Evolutionary conservation across 2,888 invertebrate species (phyloP), one percentile per base, ranked within the genome.

Genomic region (Drosophila flavopinicola): DNA sequence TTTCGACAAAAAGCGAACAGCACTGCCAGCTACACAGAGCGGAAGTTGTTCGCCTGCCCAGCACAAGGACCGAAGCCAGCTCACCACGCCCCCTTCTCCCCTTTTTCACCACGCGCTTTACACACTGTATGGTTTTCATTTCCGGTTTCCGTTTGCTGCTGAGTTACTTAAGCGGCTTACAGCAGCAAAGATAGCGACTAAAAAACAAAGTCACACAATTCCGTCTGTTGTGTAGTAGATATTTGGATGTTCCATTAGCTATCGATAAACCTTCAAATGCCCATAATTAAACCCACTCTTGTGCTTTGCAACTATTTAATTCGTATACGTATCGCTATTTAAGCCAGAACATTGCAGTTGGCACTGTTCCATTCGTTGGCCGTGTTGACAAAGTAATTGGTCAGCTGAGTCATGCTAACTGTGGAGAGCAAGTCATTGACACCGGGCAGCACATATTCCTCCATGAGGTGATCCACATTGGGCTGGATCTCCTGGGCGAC

Each of bases 81-180:
- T 11, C 13, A 4, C 20, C 20, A 3, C 24, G 24, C 7, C 1
- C 17, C 10, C 7, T 1, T 13, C 10, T 32, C 15, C 30, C 38
- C 49, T 13, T 10, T 10, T 47, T 23, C 53, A 39, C 38, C 66
- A 48, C 63, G 57, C 61, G 68, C 74, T 66, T 69, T 75, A 66
- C 64, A 79, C 68, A 78, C 68, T 87, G 80, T 85, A 83, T 83
- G 87, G 86, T 74, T 83, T 83, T 87, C 87, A 83, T 83, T 83
- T 83, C 83, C 83, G 83, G 83, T 85, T 83, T 87, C 87, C 83
- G 83, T 70, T 79, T 79, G 65, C 71, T 65, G 75, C 70, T 65
- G 78, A 87, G 86, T 87, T 75, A 75, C 87, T 84, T 84, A 87
- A 84, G 83, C 86, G 87, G 83, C 87, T 84, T 87, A 80, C 67